Evolutionary conservation across 1,140 invertebrate species (phyloP), one percentile per base, ranked within the genome.

Genomic region (Drosophila albomicans): DNA sequence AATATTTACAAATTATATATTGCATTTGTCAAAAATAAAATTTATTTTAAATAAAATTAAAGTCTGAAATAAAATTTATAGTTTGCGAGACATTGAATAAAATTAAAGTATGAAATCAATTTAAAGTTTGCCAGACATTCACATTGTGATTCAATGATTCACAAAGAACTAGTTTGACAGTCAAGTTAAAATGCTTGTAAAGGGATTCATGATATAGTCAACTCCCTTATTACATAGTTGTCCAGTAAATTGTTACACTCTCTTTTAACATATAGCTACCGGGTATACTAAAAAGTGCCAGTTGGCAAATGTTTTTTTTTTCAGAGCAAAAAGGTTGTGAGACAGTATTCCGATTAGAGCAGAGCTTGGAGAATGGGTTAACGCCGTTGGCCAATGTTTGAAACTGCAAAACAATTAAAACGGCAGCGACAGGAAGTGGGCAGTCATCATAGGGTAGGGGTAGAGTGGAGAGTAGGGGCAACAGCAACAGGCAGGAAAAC

Each of bases 371-470:
- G 41, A 43, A 13, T 13, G 41, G 30, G 1, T 64, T 38, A 43
- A 10, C 32, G 35, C 48, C 41, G 58, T 38, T 35, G 61, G 62
- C 45, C 30, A 49, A 48, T 35, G 52, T 2, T 59, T 41, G 61
- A 45, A 69, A 59, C 65, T 68, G 67, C 48, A 78, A 86, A 82
- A 79, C 72, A 71, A 71, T 87, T 79, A 77, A 82, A 87, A 75
- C 72, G 64, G 68, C 7, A 61, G 45, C 71, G 43, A 63, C 46
- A 65, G 32, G 13, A 43, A 52, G 54, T 56, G 72, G 67, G 43
- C 45, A 43, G 13, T 16, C 16, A 59, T 41, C 11, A 28, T n/a
- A 8, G 8, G 4, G 35, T 8, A 11, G 41, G 41, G 11, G 41
- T 6, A 35, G 35, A 35, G 20, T 25, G 20, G 35, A 10, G 10